Conservation (phyloP, 2,113 vertebrate genomes). For the Leuciscus idus region DNA sequence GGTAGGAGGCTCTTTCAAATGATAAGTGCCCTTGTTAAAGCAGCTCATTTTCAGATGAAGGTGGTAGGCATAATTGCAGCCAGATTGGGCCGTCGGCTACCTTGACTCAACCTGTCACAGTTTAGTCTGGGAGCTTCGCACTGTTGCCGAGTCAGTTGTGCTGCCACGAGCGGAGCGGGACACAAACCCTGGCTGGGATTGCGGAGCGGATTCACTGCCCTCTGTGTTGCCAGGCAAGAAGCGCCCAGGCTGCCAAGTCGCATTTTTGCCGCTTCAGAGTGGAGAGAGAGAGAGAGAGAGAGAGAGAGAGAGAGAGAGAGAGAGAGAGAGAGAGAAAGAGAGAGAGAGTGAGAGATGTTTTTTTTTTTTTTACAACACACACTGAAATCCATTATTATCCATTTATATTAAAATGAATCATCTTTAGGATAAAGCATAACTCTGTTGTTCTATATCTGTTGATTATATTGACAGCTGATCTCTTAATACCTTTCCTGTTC, state of each 20-base stretch:
- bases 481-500: neutral
- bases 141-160: neutral
- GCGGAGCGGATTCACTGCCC: conserved; percentile 23
- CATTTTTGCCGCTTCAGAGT: conserved; percentile 54
- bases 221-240: conserved; percentile 68
- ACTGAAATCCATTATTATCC: neutral
- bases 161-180: conserved; percentile 19
- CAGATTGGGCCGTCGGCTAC: conserved; percentile 65
- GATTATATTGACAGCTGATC: neutral
- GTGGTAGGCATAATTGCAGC: conserved; percentile 69
- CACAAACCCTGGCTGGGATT: conserved; percentile 62
- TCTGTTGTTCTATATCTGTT: neutral
- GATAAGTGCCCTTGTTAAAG: conserved; percentile 64
- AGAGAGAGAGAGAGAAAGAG: conserved; percentile 23
- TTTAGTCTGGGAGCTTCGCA: conserved; percentile 61
- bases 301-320: conserved; percentile 29
- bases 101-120: conserved; percentile 62
- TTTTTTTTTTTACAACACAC: neutral
- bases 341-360: conserved; percentile 13
- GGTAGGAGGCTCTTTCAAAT: conserved; percentile 63
- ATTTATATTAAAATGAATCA: neutral
- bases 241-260: conserved; percentile 60
- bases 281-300: conserved; percentile 33
- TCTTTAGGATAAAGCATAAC: neutral
- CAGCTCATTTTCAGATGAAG: conserved; percentile 64